Percentiles rank a stretch among this genome's conserved stretches.
These are phyloP conservation scores for Idaea biselata DNA, from an alignment of 2,888 invertebrate species.

Conservation along the genomic window DNA sequence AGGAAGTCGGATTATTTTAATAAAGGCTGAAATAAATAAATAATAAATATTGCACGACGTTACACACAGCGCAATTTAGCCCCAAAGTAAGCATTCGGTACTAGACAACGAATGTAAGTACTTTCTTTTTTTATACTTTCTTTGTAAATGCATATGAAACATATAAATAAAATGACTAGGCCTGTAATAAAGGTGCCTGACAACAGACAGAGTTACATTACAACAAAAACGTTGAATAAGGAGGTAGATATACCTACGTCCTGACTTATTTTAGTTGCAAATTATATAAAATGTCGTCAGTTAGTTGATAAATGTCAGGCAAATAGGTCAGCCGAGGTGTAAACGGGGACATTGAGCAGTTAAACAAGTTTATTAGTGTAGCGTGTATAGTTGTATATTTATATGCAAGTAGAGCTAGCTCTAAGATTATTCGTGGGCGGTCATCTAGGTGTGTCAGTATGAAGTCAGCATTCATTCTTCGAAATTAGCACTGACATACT, in stretches of 20 bases:
- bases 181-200: neutral
- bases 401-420: neutral
- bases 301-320: constrained; percentile 55
- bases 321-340: constrained; percentile 60
- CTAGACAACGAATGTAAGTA: too few species aligned
- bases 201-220: too few species aligned
- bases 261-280: constrained; percentile 39
- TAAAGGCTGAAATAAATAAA: too few species aligned
- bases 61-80: too few species aligned
- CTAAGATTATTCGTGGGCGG: neutral
- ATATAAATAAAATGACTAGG: too few species aligned
- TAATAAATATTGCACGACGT: too few species aligned
- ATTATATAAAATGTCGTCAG: constrained; percentile 47
- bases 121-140: too few species aligned
- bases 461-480: neutral
- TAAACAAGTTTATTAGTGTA: constrained; percentile 50
- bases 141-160: too few species aligned
- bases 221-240: neutral
- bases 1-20: too few species aligned
- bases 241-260: neutral
- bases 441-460: neutral
- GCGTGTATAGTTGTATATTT: constrained; percentile 25
- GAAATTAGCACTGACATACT: neutral
- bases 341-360: constrained; percentile 46
- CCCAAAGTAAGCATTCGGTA: too few species aligned